Evolutionary conservation across 2,113 vertebrate genomes (phyloP).

Genomic region (Phalacrocorax pelagicus): DNA sequence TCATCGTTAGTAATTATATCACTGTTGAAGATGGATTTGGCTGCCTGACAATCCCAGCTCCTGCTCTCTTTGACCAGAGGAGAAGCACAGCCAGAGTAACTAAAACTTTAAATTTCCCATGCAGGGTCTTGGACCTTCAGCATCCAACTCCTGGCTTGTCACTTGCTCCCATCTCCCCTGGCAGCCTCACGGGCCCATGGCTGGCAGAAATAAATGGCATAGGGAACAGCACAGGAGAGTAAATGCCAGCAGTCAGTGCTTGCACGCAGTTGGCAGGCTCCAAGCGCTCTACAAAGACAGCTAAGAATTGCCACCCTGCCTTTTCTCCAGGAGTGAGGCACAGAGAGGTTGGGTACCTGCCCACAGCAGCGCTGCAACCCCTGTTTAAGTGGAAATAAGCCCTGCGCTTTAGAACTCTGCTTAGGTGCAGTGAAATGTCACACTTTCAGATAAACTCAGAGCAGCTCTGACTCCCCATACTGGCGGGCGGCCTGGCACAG

Average conservation of each 20-base stretch:
- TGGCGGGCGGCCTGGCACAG: accelerated
- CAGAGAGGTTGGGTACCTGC: background rate
- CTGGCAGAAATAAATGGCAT: background rate
- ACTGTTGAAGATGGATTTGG: slow-evolving; percentile 47
- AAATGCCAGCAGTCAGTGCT: background rate
- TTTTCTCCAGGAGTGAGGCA: background rate
- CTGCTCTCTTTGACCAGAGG: slow-evolving; percentile 39
- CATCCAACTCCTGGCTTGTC: background rate
- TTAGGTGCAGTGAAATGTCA: accelerated
- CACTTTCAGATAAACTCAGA: background rate
- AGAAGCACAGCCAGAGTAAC: slow-evolving; percentile 13
- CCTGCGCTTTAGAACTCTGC: accelerated
- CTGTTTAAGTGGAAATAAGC: background rate
- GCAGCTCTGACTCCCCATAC: background rate
- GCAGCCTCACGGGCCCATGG: accelerated
- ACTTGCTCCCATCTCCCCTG: background rate
- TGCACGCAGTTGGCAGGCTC: background rate
- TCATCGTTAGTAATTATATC: slow-evolving; percentile 62
- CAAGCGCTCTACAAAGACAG: background rate
- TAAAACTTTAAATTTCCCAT: slow-evolving; percentile 14
- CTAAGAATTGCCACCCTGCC: background rate
- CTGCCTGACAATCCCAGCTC: slow-evolving; percentile 54
- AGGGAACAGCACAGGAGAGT: background rate
- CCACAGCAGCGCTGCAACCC: accelerated
- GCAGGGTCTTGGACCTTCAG: background rate